A percentile compares a stretch with the other conserved stretches of the same genome.
Conservation (phyloP, 2,113 vertebrate genomes). For the Indri indri region DNA sequence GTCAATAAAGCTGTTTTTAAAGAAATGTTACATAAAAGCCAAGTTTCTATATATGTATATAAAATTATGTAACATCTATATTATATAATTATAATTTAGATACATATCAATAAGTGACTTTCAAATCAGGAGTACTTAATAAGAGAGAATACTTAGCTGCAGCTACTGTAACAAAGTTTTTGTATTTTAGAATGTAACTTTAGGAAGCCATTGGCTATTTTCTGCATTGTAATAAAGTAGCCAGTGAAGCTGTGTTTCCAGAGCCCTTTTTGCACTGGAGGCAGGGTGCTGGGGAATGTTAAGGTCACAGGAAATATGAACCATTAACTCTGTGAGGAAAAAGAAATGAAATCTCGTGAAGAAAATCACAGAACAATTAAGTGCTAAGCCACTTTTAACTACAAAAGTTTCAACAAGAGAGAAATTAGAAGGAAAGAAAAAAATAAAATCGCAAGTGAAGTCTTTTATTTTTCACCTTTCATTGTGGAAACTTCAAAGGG, state of each 20-base stretch:
- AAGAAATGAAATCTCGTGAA: background rate
- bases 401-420: background rate
- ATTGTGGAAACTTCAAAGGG: background rate
- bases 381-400: background rate
- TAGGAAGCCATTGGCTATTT: background rate
- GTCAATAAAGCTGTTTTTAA: background rate
- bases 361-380: background rate
- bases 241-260: background rate
- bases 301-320: background rate
- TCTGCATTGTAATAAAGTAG: background rate
- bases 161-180: background rate
- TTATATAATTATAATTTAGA: background rate
- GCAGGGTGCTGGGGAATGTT: background rate
- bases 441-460: background rate
- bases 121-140: background rate
- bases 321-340: background rate
- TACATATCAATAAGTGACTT: background rate
- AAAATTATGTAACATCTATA: background rate
- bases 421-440: background rate
- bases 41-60: no score
- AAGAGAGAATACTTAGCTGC: no score
- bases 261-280: background rate
- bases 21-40: no score
- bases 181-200: background rate
- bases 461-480: background rate